Evolutionary conservation across 2,888 invertebrate species (phyloP), one percentile per base, ranked within the genome.

Genomic region (Sarcophaga subvicina): DNA sequence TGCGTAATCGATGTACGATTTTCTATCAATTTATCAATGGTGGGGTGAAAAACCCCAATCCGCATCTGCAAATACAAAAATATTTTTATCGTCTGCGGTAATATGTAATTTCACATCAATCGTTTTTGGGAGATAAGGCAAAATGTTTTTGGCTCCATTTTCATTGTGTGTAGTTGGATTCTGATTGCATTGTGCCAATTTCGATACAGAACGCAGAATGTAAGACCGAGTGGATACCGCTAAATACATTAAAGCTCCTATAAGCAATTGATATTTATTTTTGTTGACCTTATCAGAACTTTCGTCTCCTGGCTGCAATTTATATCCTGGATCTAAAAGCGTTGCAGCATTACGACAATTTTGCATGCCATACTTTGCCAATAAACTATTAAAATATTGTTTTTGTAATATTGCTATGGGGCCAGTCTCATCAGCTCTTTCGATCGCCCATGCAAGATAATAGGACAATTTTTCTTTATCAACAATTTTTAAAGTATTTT

Each of bases 371-470:
- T 82, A 59, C 27, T 85, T 66, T 6, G 60, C 49, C 2, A 85
- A 59, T 14, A 87, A 27, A 22, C 71, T 37, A 59, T 6, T 20
- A 54, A 85, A 77, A 67, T 82, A 80, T 22, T 80, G 75, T 37
- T 27, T 62, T 14, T 83, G 80, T 20, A 77, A 54, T 4, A 82
- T 22, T 25, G 79, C 45, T 25, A 84, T 84, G n/a, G 66, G 49
- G 11, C 84, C 87, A 20, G 62, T 70, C n/a, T 84, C 79, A 12
- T 76, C 83, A 25, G 75, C 75, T 11, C 84, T 75, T 25, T 78
- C 62, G 59, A 88, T 79, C 76, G 80, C 83, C 85, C 87, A 81
- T 3, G 75, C 86, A 12, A 89, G 71, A 64, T 88, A 87, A 22
- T 78, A 73, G 3, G 71, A 78, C 8, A 89, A 25, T 47, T 63